Evolutionary conservation across 2,113 vertebrate species (phyloP), one percentile per base, ranked within the genome.

Genomic region (Propithecus coquereli): DNA sequence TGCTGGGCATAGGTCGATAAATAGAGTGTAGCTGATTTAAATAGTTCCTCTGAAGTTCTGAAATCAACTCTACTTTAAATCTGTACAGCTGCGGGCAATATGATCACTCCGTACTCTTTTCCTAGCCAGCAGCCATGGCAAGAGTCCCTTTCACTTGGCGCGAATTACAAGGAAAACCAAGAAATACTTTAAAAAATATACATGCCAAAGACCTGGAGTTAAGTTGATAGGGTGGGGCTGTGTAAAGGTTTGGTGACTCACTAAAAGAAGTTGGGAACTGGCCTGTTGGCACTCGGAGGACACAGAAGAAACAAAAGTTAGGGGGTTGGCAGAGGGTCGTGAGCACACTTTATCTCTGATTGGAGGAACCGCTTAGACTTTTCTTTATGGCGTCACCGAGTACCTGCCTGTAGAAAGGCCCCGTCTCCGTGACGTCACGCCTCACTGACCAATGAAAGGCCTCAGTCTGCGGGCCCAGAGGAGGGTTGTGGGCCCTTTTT

Each of bases 401-500:
- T 96, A 96, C 97, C 95, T 95, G 97, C 97, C 96, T 96, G 97
- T 97, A 96, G 93, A 77, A 95, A 93, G 81, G 95, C 45, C 68
- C 86, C 54, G 73, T 92, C 8, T 34, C 37, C 77, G 91, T 98
- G 97, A 97, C 97, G 97, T 97, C 97, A 97, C 97, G 65, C 18
- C 0, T 0, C 57, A 0, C 25, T 3, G 86, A 3, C 97, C 97
- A 98, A 98, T 97, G 93, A 89, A 6, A 85, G 89, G 57, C 47
- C 82, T 30, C 57, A 6, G 68, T 18, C 80, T 43, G 93, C 68
- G 77, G 92, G 97, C 88, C 96, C 92, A 93, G 88, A 92, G 96
- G 89, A 95, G 97, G 97, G 96, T 86, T 96, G 97, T 96, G 97
- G 97, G 97, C 97, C 96, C 93, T 97, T 97, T 97, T 98, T 97